A percentile compares a stretch with the other conserved stretches of the same genome.
These are phyloP conservation scores for Adelphocoris suturalis DNA, from an alignment of 2,888 invertebrate genomes.

Conservation along the genomic window DNA sequence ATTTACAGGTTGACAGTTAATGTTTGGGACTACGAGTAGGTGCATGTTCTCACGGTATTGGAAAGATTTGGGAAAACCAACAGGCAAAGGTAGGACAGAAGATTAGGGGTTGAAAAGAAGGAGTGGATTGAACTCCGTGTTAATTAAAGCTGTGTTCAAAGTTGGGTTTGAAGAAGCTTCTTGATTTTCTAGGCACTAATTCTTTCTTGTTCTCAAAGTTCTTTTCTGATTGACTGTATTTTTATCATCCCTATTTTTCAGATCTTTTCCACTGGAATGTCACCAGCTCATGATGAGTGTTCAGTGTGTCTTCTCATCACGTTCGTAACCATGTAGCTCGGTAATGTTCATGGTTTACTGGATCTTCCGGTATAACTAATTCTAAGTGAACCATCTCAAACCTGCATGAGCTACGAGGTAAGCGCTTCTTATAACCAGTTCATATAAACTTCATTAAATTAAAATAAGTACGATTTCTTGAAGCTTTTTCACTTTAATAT, in stretches of 20 bases:
- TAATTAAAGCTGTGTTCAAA: too few relatives aligned
- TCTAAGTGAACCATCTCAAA: background rate
- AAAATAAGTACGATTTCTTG: background rate
- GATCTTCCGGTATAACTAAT: background rate
- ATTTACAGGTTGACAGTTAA: too few relatives aligned
- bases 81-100: too few relatives aligned
- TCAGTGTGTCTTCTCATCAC: background rate
- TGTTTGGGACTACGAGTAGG: too few relatives aligned
- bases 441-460: background rate
- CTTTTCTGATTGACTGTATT: background rate
- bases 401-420: background rate
- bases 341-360: background rate
- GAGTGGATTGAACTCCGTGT: too few relatives aligned
- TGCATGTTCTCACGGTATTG: too few relatives aligned
- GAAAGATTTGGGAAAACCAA: too few relatives aligned
- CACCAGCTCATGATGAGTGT: background rate
- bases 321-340: conserved; percentile 4
- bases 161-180: too few relatives aligned
- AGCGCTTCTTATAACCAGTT: background rate
- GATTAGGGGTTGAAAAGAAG: too few relatives aligned
- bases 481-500: background rate
- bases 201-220: background rate
- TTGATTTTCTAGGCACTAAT: background rate
- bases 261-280: background rate
- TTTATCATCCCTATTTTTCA: background rate